Evolutionary conservation across 2,113 vertebrate genomes (phyloP).

Genomic region (Sorex fumeus): DNA sequence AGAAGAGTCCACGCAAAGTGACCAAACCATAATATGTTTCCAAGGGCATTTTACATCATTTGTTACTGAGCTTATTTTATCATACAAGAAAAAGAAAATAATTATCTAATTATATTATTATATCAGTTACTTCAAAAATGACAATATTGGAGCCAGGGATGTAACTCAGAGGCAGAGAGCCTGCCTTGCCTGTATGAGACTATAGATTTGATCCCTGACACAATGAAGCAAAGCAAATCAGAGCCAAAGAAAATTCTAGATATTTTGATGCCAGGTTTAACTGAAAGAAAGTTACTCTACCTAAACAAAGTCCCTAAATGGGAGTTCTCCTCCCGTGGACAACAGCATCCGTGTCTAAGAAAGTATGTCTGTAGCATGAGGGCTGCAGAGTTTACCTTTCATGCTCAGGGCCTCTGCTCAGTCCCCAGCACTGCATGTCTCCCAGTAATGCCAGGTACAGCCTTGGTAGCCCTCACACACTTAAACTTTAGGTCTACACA

Average conservation of each 20-base stretch:
- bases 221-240: too few species aligned
- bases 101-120: not conserved
- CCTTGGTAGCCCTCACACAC: too few species aligned
- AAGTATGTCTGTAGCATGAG: not conserved
- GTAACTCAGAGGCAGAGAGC: too few species aligned
- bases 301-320: not conserved
- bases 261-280: not conserved
- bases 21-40: constrained; percentile 33
- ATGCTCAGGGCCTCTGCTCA: too few species aligned
- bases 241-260: too few species aligned
- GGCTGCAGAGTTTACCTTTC: not conserved
- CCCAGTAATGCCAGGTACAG: too few species aligned
- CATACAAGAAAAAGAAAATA: constrained; percentile 5
- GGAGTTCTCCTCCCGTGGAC: too few species aligned
- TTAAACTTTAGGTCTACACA: too few species aligned
- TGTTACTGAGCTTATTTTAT: constrained; percentile 59
- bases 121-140: not conserved
- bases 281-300: constrained; percentile 29
- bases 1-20: not conserved
- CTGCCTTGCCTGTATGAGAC: too few species aligned
- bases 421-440: too few species aligned
- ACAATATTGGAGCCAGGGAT: too few species aligned
- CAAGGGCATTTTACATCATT: not conserved
- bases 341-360: not conserved
- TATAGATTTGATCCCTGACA: too few species aligned